Evolutionary conservation across 2,888 invertebrate species (phyloP).

Genomic region (Cerastoderma edule): DNA sequence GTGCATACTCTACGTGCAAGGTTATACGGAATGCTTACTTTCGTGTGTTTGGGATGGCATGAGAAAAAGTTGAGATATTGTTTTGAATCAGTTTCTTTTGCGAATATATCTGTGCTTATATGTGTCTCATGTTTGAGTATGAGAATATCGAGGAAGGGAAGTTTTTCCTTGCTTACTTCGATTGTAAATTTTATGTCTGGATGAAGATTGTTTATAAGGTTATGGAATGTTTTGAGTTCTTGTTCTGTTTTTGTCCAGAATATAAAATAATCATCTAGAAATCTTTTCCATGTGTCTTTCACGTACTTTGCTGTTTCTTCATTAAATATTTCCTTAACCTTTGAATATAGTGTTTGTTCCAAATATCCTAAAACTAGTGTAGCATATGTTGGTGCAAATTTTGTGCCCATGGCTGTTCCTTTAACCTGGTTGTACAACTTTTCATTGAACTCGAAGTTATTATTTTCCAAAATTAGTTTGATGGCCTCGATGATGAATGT

Average conservation of each 20-base stretch:
- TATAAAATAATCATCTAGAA: background rate
- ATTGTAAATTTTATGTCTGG: constrained; percentile 15
- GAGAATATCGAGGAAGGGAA: constrained; percentile 6
- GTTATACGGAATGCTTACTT: background rate
- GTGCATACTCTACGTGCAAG: constrained; percentile 5
- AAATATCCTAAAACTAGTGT: background rate
- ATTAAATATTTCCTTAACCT: background rate
- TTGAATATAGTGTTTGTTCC: background rate
- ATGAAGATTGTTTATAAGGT: background rate
- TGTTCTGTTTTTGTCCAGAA: background rate
- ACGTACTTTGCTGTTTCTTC: background rate
- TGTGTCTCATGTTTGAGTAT: background rate
- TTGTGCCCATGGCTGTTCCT: constrained; percentile 13
- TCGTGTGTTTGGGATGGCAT: background rate
- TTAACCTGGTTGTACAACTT: constrained; percentile 2
- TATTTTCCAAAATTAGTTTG: constrained; percentile 12
- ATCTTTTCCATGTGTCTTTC: background rate
- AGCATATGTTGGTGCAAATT: constrained; percentile 16
- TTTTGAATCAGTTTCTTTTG: background rate
- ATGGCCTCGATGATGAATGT: background rate
- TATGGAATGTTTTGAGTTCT: background rate
- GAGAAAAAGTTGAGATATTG: constrained; percentile 1
- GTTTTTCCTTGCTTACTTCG: background rate
- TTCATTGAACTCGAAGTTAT: constrained; percentile 7
- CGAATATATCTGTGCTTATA: constrained; percentile 15